A percentile compares a stretch with the other conserved stretches of the same genome.
Conservation (phyloP, 2,113 vertebrate species). For the Syngnathus typhle region DNA sequence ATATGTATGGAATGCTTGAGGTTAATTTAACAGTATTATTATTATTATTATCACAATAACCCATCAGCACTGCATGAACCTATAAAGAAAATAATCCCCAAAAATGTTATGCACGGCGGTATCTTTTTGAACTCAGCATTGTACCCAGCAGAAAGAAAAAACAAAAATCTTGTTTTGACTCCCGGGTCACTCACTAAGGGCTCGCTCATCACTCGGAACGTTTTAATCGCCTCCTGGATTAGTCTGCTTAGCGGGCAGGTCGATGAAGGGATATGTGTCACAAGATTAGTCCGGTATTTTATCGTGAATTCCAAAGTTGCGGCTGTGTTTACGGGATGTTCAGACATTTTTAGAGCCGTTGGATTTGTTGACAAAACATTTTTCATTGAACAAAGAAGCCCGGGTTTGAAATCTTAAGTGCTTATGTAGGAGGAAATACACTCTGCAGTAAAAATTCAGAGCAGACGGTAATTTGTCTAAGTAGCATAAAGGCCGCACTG, state of each 20-base stretch:
- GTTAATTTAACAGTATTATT: conserved; percentile 66
- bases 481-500: not conserved
- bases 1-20: conserved; percentile 41
- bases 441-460: not conserved
- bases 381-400: too few relatives aligned
- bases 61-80: conserved; percentile 60
- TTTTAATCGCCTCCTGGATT: conserved; percentile 50
- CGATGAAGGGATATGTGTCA: conserved; percentile 23
- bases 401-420: not conserved
- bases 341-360: conserved; percentile 7
- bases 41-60: conserved; percentile 44
- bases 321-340: not conserved
- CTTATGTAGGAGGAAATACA: not conserved
- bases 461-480: not conserved
- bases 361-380: not conserved
- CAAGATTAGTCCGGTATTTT: not conserved
- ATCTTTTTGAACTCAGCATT: conserved; percentile 44
- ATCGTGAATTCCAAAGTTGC: not conserved
- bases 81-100: conserved; percentile 7
- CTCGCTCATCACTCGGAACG: conserved; percentile 58
- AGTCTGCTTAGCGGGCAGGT: conserved; percentile 38
- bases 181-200: conserved; percentile 65
- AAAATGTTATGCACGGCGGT: conserved; percentile 25
- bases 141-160: not conserved
- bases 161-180: conserved; percentile 29